A percentile compares a stretch with the other conserved stretches of the same genome.
These are phyloP conservation scores for Malacoraja senta DNA, from an alignment of 2,797 vertebrate genomes.

Conservation along the genomic window DNA sequence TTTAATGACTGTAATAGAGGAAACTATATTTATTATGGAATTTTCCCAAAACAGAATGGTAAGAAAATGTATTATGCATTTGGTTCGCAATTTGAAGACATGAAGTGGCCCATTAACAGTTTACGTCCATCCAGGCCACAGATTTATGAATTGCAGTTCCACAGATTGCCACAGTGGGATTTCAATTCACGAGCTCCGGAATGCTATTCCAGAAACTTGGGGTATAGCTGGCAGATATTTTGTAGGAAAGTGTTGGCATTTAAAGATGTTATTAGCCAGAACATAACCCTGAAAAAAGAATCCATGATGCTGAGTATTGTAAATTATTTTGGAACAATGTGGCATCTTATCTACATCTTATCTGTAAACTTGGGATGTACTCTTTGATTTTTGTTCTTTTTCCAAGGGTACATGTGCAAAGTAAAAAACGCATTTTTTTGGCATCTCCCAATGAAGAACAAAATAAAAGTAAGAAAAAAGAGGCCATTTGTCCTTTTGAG, in stretches of 20 bases:
- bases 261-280: no score
- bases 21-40: background rate
- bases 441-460: background rate
- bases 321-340: background rate
- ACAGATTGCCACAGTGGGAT: background rate
- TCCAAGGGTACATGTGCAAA: background rate
- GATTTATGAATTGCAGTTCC: background rate
- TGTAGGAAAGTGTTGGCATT: background rate
- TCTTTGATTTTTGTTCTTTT: background rate
- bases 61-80: background rate
- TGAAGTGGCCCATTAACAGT: background rate
- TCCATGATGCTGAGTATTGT: background rate
- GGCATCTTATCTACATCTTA: background rate
- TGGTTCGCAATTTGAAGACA: background rate
- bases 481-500: no score
- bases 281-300: background rate
- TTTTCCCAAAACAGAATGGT: background rate
- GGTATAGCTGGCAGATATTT: background rate
- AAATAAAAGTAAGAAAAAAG: no score
- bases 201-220: background rate
- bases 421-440: background rate
- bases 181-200: background rate
- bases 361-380: background rate
- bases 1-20: background rate
- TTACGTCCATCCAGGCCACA: background rate